Conservation (phyloP, 2,113 vertebrate species). For the Motacilla alba region DNA sequence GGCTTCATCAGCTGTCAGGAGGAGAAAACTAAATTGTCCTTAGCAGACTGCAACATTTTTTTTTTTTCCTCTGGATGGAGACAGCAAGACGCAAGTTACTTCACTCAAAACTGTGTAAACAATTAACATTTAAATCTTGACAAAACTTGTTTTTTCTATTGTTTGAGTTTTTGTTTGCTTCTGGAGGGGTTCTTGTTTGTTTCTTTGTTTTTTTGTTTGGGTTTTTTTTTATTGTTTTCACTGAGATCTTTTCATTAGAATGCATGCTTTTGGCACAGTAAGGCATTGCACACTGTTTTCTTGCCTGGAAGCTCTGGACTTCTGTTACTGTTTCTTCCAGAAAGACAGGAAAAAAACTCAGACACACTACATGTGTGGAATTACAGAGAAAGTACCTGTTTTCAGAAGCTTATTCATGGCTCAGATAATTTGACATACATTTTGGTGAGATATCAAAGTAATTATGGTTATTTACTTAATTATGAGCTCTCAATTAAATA, state of each 20-base stretch:
- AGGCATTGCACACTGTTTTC: not conserved
- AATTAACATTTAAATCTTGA: not conserved
- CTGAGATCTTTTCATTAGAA: not conserved
- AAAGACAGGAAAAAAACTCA: not conserved
- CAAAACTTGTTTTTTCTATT: not conserved
- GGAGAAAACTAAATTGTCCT: not conserved
- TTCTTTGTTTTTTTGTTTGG: not conserved
- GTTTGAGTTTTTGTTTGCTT: not conserved
- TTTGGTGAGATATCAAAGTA: not conserved
- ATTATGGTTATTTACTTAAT: not conserved
- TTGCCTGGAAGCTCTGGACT: not conserved
- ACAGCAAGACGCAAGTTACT: not conserved
- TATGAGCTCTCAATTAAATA: not conserved
- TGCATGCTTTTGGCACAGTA: rapidly evolving
- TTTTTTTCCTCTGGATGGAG: not conserved
- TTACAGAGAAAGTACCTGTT: not conserved
- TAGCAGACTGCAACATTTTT: not conserved
- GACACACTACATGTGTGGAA: not conserved
- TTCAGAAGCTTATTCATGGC: not conserved
- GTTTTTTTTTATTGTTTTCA: not conserved
- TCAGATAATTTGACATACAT: not conserved
- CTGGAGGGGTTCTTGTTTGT: rapidly evolving
- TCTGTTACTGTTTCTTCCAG: not conserved
- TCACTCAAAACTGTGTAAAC: not conserved
- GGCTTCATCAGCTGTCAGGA: not conserved